Conservation (phyloP, 2,113 vertebrate species). For the Prietella phreatophila region DNA sequence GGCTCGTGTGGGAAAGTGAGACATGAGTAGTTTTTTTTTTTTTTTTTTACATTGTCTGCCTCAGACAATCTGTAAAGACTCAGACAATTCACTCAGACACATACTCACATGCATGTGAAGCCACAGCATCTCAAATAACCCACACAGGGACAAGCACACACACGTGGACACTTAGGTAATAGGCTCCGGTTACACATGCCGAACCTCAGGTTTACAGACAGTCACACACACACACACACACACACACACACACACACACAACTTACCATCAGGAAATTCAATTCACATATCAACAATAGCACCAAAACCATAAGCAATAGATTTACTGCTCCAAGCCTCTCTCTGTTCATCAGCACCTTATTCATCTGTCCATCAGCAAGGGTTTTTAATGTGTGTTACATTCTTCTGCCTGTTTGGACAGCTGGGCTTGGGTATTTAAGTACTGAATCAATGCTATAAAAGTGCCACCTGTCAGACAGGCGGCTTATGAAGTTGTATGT, state of each 20-base stretch:
- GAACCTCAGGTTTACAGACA: conserved; percentile 14
- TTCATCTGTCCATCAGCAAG: conserved; percentile 33
- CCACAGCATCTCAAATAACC: conserved; percentile 1
- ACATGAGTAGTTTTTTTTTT: not conserved
- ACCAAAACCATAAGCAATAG: not conserved
- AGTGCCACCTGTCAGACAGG: conserved; percentile 18
- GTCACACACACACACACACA: conserved; percentile 16
- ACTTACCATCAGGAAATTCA: conserved; percentile 16
- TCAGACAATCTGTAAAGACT: not conserved
- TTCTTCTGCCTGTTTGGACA: conserved; percentile 37
- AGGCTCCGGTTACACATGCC: conserved; percentile 14
- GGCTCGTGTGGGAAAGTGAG: not conserved
- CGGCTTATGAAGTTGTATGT: conserved; percentile 4
- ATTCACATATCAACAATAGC: not conserved
- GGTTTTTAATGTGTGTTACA: conserved; percentile 1
- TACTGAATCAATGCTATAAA: not conserved
- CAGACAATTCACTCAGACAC: conserved; percentile 1
- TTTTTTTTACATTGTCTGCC: not conserved
- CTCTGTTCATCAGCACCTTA: not conserved
- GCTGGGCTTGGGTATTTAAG: conserved; percentile 12
- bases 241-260: not conserved
- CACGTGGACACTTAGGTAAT: conserved; percentile 1
- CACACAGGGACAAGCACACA: conserved; percentile 2
- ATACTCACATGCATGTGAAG: not conserved
- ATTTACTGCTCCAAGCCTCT: not conserved